Conservation (phyloP, 2,797 vertebrate genomes). For the Sebastes umbrosus region DNA sequence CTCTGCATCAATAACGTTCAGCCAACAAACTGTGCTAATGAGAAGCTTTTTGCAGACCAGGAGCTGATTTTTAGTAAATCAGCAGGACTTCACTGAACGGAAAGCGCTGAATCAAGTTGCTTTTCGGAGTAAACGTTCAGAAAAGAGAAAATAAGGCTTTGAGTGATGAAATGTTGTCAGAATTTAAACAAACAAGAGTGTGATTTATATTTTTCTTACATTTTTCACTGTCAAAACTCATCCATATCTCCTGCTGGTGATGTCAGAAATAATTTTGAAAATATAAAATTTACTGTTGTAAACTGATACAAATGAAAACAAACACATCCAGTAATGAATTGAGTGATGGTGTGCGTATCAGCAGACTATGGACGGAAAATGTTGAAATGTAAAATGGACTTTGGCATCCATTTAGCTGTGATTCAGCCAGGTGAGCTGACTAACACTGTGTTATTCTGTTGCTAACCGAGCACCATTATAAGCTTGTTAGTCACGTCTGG, state of each 20-base stretch:
- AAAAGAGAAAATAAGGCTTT: background rate
- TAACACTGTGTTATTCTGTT: background rate
- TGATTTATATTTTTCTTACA: background rate
- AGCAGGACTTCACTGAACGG: background rate
- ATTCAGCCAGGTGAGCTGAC: conserved; percentile 1
- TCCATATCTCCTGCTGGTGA: background rate
- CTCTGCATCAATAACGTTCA: conserved; percentile 12
- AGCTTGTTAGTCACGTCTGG: conserved; percentile 5
- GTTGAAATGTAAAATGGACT: background rate
- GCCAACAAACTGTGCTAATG: background rate
- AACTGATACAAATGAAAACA: background rate
- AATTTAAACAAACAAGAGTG: background rate
- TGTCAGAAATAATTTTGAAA: background rate
- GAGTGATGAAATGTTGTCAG: background rate
- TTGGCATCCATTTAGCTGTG: background rate
- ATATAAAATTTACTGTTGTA: background rate
- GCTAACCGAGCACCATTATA: background rate
- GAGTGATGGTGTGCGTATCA: background rate
- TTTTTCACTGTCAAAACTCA: background rate
- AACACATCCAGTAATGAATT: background rate
- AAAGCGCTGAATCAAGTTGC: background rate
- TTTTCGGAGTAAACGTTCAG: background rate
- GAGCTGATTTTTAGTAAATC: background rate
- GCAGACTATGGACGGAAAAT: background rate
- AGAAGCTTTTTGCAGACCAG: background rate